Base-by-base conservation (phyloP, 2,113 vertebrate genomes). In the Sturnus vulgaris region DNA sequence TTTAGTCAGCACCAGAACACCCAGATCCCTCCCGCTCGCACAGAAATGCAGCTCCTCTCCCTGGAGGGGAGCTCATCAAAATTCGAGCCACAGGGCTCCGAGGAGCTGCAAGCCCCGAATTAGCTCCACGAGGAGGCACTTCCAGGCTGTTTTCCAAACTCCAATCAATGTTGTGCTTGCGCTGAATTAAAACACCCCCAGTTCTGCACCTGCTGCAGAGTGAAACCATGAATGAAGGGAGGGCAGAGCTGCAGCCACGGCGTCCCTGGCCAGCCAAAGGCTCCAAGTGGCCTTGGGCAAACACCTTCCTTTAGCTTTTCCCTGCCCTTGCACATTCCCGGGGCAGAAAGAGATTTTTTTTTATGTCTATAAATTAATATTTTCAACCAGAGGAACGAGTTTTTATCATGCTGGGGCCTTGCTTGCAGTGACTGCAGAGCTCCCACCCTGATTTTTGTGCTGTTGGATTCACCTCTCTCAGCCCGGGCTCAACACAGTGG, bases 1-100 rank as follows among this genome's bases (percentile, higher is more conserved):
- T 82, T 82, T 95, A 85, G 75, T 94, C 92, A 95, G 93, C 94
- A 59, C 8, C 46, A 31, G 93, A 97, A 96, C 95, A 23, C 85
- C 30, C 82, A 77, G 93, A 85, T 95, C 96, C 84, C 66, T 89
- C 22, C 76, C 2, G 88, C 31, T 6, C 84, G 68, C 64, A 4
- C 11, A 5, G 70, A 87, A 86, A 82, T 10, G 39, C 92, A 25
- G 95, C 69, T 91, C 92, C 72, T 73, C 69, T 87, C 90, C 64
- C 87, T 0, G 20, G 64, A 66, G 76, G 91, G 3, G 3, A 90
- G 86, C 94, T 93, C 92, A 94, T 94, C 55, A 88, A 86, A 64
- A 93, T 91, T 35, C 90, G 35, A 95, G 88, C 88, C 79, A 17
- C 94, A 53, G 92, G 88, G 61, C 77, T 31, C 7, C 13, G n/a